These are phyloP conservation scores for Pachyseris speciosa DNA, from an alignment of 64 coral and sea anemone genomes.

Conservation along the genomic window DNA sequence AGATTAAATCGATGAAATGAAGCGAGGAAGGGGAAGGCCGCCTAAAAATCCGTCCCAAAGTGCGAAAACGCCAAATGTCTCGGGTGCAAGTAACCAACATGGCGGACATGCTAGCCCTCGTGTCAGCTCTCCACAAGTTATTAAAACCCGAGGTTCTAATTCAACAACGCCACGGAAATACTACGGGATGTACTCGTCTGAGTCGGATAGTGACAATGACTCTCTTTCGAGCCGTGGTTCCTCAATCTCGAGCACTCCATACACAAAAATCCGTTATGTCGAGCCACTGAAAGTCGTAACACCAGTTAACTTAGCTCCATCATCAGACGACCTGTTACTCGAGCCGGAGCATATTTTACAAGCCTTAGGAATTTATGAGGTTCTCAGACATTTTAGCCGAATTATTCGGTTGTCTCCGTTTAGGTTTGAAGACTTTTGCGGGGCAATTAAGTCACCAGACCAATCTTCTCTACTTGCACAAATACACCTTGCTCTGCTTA, in stretches of 20 bases:
- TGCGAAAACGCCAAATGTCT: constrained; percentile 64
- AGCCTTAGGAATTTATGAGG: constrained; percentile 92
- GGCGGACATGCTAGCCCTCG: constrained; percentile 82
- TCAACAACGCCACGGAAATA: constrained; percentile 53
- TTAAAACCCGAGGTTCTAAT: constrained; percentile 85
- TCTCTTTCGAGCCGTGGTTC: constrained; percentile 91
- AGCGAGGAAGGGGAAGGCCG: constrained; percentile 92
- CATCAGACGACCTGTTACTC: constrained; percentile 90
- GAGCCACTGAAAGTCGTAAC: constrained; percentile 76
- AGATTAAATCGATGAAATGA: constrained; percentile 74
- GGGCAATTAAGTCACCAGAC: constrained; percentile 72
- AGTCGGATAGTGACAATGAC: constrained; percentile 87
- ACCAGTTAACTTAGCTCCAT: constrained; percentile 75
- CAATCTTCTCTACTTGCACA: constrained; percentile 91
- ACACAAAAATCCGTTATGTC: constrained; percentile 76
- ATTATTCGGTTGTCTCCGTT: constrained; percentile 90
- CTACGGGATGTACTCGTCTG: constrained; percentile 69
- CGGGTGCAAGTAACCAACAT: constrained; percentile 85
- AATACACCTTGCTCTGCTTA: constrained; percentile 90
- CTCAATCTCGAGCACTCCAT: constrained; percentile 57
- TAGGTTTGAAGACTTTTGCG: constrained; percentile 95
- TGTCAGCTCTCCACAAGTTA: constrained; percentile 55
- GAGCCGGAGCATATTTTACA: constrained; percentile 81
- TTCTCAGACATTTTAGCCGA: constrained; percentile 92
- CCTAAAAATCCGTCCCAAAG: constrained; percentile 77